Evolutionary conservation across 2,113 vertebrate species (phyloP).

Genomic region (Miniopterus natalensis): DNA sequence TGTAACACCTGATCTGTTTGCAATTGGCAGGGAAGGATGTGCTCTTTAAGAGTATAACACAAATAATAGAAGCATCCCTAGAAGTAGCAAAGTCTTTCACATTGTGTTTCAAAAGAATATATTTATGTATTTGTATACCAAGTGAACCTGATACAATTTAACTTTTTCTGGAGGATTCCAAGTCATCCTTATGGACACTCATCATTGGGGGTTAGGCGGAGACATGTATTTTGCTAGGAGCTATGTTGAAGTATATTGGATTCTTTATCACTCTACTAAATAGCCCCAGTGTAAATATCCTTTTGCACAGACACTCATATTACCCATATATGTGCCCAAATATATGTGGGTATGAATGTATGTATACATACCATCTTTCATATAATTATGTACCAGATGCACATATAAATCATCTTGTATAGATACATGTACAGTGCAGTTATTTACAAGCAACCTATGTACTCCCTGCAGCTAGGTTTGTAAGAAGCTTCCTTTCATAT

Average conservation of each 20-base stretch:
- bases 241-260: not conserved
- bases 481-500: slow-evolving; percentile 41
- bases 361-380: not conserved
- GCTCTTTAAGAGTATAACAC: not conserved
- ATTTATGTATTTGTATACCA: slow-evolving; percentile 42
- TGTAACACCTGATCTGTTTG: slow-evolving; percentile 6
- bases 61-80: slow-evolving; percentile 18
- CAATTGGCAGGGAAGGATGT: not conserved
- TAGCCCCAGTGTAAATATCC: not conserved
- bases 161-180: slow-evolving; percentile 44
- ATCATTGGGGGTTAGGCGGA: not conserved
- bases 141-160: not conserved
- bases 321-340: not conserved
- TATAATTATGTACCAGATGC: not conserved
- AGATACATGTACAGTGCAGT: not conserved
- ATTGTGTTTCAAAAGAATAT: not conserved
- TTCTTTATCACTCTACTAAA: not conserved
- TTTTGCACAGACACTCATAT: slow-evolving; percentile 31
- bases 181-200: not conserved
- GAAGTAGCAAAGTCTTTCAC: slow-evolving; percentile 4
- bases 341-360: not conserved
- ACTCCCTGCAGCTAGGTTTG: not conserved
- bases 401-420: not conserved
- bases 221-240: not conserved
- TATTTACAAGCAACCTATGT: slow-evolving; percentile 19